Evolutionary conservation across 2,113 vertebrate genomes (phyloP).

Genomic region (Peromyscus maniculatus): DNA sequence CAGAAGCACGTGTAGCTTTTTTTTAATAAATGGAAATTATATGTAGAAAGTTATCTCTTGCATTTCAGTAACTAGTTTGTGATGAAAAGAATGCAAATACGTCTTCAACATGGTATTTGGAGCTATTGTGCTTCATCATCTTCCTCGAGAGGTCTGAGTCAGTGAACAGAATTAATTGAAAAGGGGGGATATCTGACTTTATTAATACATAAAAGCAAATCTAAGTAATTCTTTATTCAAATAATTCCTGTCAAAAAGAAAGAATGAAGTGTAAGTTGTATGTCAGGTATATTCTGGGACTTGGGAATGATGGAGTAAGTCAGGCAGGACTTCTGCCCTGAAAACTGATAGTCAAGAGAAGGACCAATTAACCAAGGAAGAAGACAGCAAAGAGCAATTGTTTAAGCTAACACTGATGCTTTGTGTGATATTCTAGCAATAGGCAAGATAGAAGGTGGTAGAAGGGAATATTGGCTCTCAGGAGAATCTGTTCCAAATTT

Average conservation of each 20-base stretch:
- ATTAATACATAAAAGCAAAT: not conserved
- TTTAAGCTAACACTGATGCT: not conserved
- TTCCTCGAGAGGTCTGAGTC: not conserved
- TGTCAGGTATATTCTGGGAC: not conserved
- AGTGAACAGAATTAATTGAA: not conserved
- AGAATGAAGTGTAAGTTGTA: not conserved
- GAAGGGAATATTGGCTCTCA: not conserved
- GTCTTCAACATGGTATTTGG: not conserved
- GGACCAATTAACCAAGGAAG: not conserved
- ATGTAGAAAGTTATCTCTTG: constrained; percentile 37
- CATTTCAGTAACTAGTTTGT: constrained; percentile 22
- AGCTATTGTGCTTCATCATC: not conserved
- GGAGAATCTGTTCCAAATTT: not conserved
- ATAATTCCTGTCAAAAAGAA: not conserved
- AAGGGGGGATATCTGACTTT: not conserved
- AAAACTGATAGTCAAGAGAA: not conserved
- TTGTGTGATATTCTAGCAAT: not conserved
- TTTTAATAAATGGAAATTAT: constrained; percentile 28
- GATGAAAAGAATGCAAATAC: constrained; percentile 54
- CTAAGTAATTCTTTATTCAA: not conserved
- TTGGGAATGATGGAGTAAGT: not conserved
- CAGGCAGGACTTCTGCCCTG: not conserved
- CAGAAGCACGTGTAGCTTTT: constrained; percentile 6
- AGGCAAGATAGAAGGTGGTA: not conserved
- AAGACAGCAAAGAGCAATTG: not conserved